phyloP scores from a whole-genome alignment of 2,113 vertebrate species.

The Phocoena sinus region DNA sequence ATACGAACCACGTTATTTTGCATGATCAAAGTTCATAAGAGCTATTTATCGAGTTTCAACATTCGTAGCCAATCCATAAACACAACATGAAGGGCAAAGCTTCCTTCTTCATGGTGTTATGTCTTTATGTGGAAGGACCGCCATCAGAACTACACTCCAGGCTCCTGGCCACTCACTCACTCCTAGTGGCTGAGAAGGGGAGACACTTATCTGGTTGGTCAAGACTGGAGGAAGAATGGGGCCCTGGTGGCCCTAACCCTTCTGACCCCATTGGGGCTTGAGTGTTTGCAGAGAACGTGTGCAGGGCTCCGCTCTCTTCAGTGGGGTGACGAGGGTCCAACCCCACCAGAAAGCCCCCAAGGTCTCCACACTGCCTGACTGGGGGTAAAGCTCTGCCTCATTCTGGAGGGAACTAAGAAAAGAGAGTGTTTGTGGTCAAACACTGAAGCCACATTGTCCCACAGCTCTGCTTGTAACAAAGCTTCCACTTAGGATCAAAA shows the following conservation, averaged over 20 bases:
- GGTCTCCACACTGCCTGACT: not conserved
- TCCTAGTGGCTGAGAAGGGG: not conserved
- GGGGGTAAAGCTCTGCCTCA: not conserved
- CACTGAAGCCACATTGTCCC: not conserved
- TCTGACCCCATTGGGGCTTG: not conserved
- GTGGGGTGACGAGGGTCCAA: rapidly evolving
- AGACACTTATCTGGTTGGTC: not conserved
- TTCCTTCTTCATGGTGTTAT: not conserved
- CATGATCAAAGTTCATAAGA: not conserved
- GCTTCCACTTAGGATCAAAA: not conserved
- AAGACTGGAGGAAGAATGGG: not conserved
- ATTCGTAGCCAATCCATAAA: not conserved
- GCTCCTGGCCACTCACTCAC: not conserved
- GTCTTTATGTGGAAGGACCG: not conserved
- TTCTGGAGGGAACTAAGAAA: not conserved
- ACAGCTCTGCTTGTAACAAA: not conserved
- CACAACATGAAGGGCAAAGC: not conserved
- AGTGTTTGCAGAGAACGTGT: not conserved
- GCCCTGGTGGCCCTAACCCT: not conserved
- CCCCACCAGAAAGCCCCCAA: too few species aligned
- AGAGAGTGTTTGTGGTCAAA: not conserved
- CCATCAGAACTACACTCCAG: not conserved
- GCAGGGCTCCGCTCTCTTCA: not conserved
- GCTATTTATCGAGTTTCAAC: not conserved
- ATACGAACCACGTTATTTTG: not conserved